Percentiles rank a stretch among this genome's conserved stretches.
These are phyloP conservation scores for Halcyon badia DNA, from an alignment of 2,797 vertebrate genomes.

Conservation along the genomic window DNA sequence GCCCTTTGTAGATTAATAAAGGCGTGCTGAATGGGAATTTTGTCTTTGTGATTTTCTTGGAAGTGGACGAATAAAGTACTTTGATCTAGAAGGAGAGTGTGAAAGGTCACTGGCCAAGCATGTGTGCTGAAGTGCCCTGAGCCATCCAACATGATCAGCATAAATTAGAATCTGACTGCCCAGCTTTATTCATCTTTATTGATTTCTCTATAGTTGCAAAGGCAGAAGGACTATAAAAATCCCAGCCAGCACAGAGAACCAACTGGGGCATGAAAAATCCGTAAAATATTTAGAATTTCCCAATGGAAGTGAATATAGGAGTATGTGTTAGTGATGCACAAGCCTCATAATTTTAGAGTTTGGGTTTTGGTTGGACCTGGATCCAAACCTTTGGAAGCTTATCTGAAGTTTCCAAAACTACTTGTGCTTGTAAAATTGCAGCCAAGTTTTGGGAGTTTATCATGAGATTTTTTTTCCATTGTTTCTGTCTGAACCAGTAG, in stretches of 20 bases:
- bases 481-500: background rate
- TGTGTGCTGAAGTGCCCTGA: constrained; percentile 62
- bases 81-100: constrained; percentile 60
- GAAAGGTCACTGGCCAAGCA: constrained; percentile 68
- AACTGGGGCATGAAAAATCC: constrained; percentile 48
- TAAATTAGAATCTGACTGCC: constrained; percentile 69
- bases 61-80: constrained; percentile 46
- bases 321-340: background rate
- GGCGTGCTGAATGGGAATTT: constrained; percentile 48
- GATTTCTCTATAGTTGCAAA: constrained; percentile 59
- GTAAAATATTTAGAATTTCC: constrained; percentile 49
- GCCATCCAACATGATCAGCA: constrained; percentile 58
- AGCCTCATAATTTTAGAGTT: background rate
- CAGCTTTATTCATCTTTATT: constrained; percentile 61
- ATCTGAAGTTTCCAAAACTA: constrained; percentile 40
- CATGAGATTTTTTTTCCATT: background rate
- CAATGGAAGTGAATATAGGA: background rate
- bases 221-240: constrained; percentile 1
- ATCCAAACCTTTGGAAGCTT: constrained; percentile 41
- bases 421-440: constrained; percentile 20
- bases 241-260: background rate
- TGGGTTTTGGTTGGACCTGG: constrained; percentile 47
- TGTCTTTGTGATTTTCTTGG: constrained; percentile 72
- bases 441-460: background rate
- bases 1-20: constrained; percentile 63